Evolutionary conservation across 1,140 invertebrate genomes (phyloP), one percentile per base, ranked within the genome.

Genomic region (Dendrolimus kikuchii): DNA sequence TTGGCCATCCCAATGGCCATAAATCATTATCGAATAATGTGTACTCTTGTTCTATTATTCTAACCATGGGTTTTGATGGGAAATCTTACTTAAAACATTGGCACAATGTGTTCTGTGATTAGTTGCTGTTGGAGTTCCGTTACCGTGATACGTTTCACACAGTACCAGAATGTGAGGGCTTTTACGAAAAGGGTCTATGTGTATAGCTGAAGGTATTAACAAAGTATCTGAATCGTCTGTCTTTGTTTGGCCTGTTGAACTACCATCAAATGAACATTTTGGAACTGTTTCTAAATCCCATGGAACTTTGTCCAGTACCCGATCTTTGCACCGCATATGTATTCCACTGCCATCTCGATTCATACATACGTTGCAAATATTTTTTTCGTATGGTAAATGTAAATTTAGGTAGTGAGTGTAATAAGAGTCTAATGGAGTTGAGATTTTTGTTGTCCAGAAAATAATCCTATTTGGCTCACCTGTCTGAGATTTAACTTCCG

Each of bases 231-330:
- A 97, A 70, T 95, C 93, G 44, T 87, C 81, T 36, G 92, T 92
- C n/a, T 92, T 89, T 1, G 94, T 93, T 83, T 95, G 94, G 50
- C 91, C 91, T 1, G 93, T 95, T 2, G 93, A 95, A 71, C 95
- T 98, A 10, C 98, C 98, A 86, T 99, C 97, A 74, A 95, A 99
- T 60, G 97, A 96, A 98, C 98, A 99, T 8, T 93, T 89, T 0
- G 98, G 98, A 38, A 97, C 88, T 57, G 97, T 95, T 51, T 49
- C 44, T n/a, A 93, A 81, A 54, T 86, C 84, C 61, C 89, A 90
- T 5, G 94, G 93, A 50, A 91, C 81, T 65, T 89, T 90, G 61
- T 93, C 89, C 43, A 95, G 72, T 6, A 95, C 94, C 55, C 92
- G 89, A 57, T 95, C 95, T 84, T 98, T 97, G 62, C 90, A 91